phyloP scores from a whole-genome alignment of 2,888 invertebrate genomes.

The Metacarcinus magister region DNA sequence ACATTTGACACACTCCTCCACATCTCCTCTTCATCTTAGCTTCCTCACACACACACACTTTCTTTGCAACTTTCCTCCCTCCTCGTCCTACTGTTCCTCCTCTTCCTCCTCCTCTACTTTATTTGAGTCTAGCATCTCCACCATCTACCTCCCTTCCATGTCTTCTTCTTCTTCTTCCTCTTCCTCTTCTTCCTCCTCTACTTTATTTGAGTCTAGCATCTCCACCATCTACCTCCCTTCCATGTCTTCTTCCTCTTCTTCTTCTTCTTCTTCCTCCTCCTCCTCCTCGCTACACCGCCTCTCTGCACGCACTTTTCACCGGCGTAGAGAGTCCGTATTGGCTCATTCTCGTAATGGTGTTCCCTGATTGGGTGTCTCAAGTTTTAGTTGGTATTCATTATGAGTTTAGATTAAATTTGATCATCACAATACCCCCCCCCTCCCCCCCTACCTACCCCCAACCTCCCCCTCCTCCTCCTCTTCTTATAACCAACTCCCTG shows the following conservation, averaged over 20 bases:
- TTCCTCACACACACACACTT: background rate
- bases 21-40: background rate
- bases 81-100: background rate
- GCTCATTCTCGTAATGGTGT: conserved; percentile 11
- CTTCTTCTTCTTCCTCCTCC: background rate
- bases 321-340: background rate
- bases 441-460: background rate
- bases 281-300: background rate
- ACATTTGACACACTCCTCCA: background rate
- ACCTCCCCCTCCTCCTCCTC: background rate
- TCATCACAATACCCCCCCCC: background rate
- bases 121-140: background rate
- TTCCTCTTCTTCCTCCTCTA: background rate
- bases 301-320: background rate
- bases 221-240: background rate
- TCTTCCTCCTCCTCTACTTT: background rate
- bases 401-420: conserved; percentile 45
- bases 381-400: conserved; percentile 48
- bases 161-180: background rate
- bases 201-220: background rate
- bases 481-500: background rate
- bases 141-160: background rate
- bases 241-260: background rate
- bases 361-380: conserved; percentile 14
- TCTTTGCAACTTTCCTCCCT: background rate